phyloP scores from a whole-genome alignment of 1,140 invertebrate species.

The Halictus rubicundus region DNA sequence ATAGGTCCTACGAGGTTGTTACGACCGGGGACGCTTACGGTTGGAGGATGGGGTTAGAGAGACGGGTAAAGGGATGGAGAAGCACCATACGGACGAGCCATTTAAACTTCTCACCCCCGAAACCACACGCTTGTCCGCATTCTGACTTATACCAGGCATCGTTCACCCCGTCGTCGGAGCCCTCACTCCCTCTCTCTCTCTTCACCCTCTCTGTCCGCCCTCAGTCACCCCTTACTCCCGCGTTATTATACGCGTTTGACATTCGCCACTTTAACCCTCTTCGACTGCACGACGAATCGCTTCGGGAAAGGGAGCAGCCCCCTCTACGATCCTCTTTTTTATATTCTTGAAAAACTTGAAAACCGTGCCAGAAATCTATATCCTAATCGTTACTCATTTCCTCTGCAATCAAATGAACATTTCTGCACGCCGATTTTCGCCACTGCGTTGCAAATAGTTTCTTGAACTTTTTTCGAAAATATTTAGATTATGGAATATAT shows the following conservation, averaged over 20 bases:
- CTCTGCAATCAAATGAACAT: too few relatives aligned
- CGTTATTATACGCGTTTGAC: slow-evolving; percentile 67
- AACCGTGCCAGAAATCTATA: too few relatives aligned
- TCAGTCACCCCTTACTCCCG: slow-evolving; percentile 43
- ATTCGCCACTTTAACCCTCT: slow-evolving; percentile 61
- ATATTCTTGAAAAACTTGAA: neutral
- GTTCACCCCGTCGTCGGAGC: slow-evolving; percentile 75
- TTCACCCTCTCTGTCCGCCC: slow-evolving; percentile 11
- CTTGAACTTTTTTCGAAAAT: too few relatives aligned
- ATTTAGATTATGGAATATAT: too few relatives aligned
- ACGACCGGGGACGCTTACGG: slow-evolving; percentile 6
- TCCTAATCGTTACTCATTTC: too few relatives aligned
- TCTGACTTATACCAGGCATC: slow-evolving; percentile 81
- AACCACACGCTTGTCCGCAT: slow-evolving; percentile 80
- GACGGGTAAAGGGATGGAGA: slow-evolving; percentile 68
- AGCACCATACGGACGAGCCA: slow-evolving; percentile 81
- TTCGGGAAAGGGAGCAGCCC: slow-evolving; percentile 5
- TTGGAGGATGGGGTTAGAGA: slow-evolving; percentile 41
- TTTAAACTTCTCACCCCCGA: slow-evolving; percentile 80
- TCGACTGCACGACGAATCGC: slow-evolving; percentile 42
- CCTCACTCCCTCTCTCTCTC: slow-evolving; percentile 12
- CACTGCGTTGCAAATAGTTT: too few relatives aligned
- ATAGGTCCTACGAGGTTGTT: slow-evolving; percentile 24
- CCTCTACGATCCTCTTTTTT: neutral
- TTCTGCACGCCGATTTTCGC: too few relatives aligned